These are phyloP conservation scores for Nycteola revayana DNA, from an alignment of 2,888 invertebrate species.

Conservation along the genomic window DNA sequence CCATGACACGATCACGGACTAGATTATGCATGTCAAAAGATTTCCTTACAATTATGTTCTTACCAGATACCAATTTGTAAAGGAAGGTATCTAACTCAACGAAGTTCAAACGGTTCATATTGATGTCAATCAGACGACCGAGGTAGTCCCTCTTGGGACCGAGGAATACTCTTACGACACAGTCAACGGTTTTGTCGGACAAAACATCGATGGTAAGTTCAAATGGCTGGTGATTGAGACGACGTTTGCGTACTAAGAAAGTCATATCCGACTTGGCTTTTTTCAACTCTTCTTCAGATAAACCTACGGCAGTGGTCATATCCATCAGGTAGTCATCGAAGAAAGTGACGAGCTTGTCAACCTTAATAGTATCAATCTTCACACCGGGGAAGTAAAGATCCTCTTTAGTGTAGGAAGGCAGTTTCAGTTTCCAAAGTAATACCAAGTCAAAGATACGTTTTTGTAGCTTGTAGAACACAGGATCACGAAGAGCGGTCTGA, in stretches of 20 bases:
- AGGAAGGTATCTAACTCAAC: conserved; percentile 84
- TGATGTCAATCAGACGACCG: conserved; percentile 80
- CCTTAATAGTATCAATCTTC: conserved; percentile 82
- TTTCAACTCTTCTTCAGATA: conserved; percentile 71
- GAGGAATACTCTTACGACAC: conserved; percentile 85
- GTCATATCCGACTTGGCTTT: conserved; percentile 71
- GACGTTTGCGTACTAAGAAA: conserved; percentile 81
- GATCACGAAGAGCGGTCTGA: conserved; percentile 86
- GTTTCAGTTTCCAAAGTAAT: conserved; percentile 81
- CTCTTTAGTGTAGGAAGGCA: conserved; percentile 83
- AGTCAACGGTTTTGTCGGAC: conserved; percentile 81
- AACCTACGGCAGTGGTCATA: conserved; percentile 82
- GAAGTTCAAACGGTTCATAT: conserved; percentile 83
- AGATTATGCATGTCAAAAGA: conserved; percentile 86
- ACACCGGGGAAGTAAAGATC: conserved; percentile 85
- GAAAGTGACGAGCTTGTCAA: conserved; percentile 85
- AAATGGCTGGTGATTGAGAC: conserved; percentile 85
- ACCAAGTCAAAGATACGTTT: conserved; percentile 82
- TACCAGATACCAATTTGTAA: conserved; percentile 83
- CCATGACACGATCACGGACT: conserved; percentile 85
- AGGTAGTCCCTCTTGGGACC: conserved; percentile 86
- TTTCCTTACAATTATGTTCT: conserved; percentile 83
- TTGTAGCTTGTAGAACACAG: conserved; percentile 86
- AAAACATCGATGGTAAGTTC: conserved; percentile 77
- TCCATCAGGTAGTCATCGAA: conserved; percentile 86